Percentiles rank a stretch among this genome's conserved stretches.
phyloP scores from a whole-genome alignment of 2,888 invertebrate species.

The Gerris lacustris region DNA sequence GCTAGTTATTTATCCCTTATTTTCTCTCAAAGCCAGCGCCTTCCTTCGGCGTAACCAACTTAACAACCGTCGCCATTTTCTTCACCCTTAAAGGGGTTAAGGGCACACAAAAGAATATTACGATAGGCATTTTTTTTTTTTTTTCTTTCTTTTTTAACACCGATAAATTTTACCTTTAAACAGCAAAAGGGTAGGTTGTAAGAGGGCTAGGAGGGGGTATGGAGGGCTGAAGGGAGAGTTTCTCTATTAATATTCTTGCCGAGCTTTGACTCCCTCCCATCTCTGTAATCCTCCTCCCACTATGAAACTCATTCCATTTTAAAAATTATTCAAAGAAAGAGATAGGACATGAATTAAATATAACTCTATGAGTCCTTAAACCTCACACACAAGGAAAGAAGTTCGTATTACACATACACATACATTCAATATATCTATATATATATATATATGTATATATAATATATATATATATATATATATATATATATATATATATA shows the following conservation, averaged over 20 bases:
- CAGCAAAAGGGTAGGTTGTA: too few species aligned
- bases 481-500: constrained; percentile 1
- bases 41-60: too few species aligned
- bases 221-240: background rate
- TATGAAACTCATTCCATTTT: background rate
- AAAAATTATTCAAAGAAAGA: constrained; percentile 1
- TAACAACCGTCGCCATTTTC: too few species aligned
- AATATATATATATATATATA: background rate
- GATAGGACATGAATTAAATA: constrained; percentile 1
- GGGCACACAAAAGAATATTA: too few species aligned
- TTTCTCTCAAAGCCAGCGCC: too few species aligned
- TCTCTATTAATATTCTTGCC: background rate
- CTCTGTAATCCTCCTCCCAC: background rate
- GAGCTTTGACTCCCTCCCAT: background rate
- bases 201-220: too few species aligned
- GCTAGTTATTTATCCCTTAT: too few species aligned
- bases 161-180: too few species aligned
- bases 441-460: background rate
- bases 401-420: background rate
- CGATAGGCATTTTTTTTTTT: too few species aligned
- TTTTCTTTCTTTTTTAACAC: too few species aligned
- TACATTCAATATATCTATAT: background rate
- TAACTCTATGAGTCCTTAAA: background rate
- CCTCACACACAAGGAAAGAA: too few species aligned
- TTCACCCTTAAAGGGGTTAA: too few species aligned